Evolutionary conservation across 2,797 vertebrate species (phyloP), one percentile per base, ranked within the genome.

Genomic region (Liasis olivaceus): DNA sequence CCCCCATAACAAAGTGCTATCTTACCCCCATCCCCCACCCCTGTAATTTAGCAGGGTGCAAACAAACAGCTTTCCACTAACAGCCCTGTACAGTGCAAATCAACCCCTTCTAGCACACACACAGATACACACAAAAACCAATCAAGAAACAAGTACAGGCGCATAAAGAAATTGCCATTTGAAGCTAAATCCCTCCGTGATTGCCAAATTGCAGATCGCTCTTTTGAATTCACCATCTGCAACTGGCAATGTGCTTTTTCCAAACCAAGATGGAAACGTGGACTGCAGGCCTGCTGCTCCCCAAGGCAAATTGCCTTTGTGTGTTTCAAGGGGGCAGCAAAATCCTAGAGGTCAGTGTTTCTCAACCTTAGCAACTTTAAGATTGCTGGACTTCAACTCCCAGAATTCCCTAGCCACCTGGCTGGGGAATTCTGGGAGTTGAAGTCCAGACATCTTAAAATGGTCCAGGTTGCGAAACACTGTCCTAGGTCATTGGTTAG

Each of bases 151-250:
- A 72, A 90, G 88, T 14, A 59, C 84, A 36, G 26, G 24, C 36
- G 59, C 47, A 31, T 56, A 85, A 88, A 60, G 87, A 62, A 89
- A 84, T 26, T 60, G 63, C 85, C 89, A 89, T 87, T 62, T 86
- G 85, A 77, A 60, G 84, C 51, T 66, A 26, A 87, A 87, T 42
- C n/a, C 88, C 88, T 51, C 15, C 3, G 36, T 62, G 26, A 56
- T 63, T 77, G 42, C 54, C n/a, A 69, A 85, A 36, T 66, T 58
- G n/a, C 72, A 88, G 91, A 84, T 51, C 60, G 87, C 47, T 69
- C 59, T 85, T 84, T 60, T 42, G 62, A 69, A 89, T 86, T 92
- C 9, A 24, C 84, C 88, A 89, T 54, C 54, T 84, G 87, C 91
- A 84, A 54, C 69, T 4, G 47, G 26, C 2, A n/a, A 42, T 60